Base-by-base conservation (phyloP, 2,888 invertebrate genomes). In the Orthosia cruda region DNA sequence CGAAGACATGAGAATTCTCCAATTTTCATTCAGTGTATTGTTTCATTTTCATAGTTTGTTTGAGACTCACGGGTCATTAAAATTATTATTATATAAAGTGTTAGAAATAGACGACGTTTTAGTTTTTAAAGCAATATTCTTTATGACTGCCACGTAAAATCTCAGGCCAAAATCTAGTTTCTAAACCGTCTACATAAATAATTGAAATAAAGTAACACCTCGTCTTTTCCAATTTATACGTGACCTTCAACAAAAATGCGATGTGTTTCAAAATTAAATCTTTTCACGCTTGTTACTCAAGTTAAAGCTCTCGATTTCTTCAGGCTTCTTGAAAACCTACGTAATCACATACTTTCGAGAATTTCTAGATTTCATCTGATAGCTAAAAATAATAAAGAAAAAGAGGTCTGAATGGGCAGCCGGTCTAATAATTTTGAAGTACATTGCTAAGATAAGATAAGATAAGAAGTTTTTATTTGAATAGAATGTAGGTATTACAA, bases 21-120 rank as follows among this genome's bases (percentile, higher is more conserved):
- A 93, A 67, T 93, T 92, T 5, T 91, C 71, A 70, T 94, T 94
- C 63, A 93, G 7, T n/a, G n/a, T n/a, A n/a, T n/a, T n/a, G n/a
- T n/a, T n/a, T n/a, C n/a, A n/a, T n/a, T n/a, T n/a, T n/a, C n/a
- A n/a, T n/a, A n/a, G n/a, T n/a, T n/a, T n/a, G n/a, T n/a, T n/a
- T n/a, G n/a, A n/a, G n/a, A n/a, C n/a, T n/a, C n/a, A n/a, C n/a
- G n/a, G n/a, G n/a, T n/a, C 26, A 26, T 26, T 26, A 26, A 26
- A 26, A 26, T 26, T 26, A 26, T 26, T 26, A 26, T 26, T 26
- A 26, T 26, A 2, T 26, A 2, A 3, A 26, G 26, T 26, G 26
- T 26, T 26, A 26, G 26, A 26, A 26, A 26, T 26, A 26, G 26
- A 26, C 26, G 26, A 26, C 26, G 26, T 26, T 26, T 26, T 1